phyloP scores from a whole-genome alignment of 2,888 invertebrate species.

The Chrysolina haemoptera region DNA sequence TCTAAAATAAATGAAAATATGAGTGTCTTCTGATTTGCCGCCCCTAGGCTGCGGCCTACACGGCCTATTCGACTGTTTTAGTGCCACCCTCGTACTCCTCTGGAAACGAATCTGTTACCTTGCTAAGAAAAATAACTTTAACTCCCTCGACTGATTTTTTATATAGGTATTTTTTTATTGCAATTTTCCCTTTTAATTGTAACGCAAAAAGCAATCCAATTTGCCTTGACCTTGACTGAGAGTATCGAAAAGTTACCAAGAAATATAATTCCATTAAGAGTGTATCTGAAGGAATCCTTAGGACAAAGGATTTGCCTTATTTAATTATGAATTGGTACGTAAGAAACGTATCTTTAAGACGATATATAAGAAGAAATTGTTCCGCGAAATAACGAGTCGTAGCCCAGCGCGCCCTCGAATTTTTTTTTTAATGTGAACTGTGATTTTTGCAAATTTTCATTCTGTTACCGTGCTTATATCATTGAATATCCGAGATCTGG shows the following conservation, averaged over 20 bases:
- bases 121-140: no score
- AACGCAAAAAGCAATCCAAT: background rate
- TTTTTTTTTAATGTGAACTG: conserved; percentile 37
- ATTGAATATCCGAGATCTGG: conserved; percentile 28
- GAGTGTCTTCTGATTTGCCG: no score
- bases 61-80: no score
- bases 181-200: background rate
- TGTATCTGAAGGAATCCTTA: conserved; percentile 53
- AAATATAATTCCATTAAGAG: conserved; percentile 47
- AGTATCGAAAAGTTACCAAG: conserved; percentile 30
- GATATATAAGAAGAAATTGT: conserved; percentile 23
- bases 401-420: conserved; percentile 50
- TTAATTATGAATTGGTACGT: conserved; percentile 53
- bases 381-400: conserved; percentile 45
- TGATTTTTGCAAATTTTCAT: conserved; percentile 32
- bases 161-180: background rate
- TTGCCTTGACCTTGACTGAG: conserved; percentile 10
- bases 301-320: conserved; percentile 49
- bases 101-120: no score
- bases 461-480: conserved; percentile 42
- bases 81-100: no score
- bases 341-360: conserved; percentile 33
- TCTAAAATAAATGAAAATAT: no score
- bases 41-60: no score
- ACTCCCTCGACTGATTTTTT: background rate